phyloP scores from a whole-genome alignment of 2,797 vertebrate genomes.

The Acrossocheilus fasciatus region DNA sequence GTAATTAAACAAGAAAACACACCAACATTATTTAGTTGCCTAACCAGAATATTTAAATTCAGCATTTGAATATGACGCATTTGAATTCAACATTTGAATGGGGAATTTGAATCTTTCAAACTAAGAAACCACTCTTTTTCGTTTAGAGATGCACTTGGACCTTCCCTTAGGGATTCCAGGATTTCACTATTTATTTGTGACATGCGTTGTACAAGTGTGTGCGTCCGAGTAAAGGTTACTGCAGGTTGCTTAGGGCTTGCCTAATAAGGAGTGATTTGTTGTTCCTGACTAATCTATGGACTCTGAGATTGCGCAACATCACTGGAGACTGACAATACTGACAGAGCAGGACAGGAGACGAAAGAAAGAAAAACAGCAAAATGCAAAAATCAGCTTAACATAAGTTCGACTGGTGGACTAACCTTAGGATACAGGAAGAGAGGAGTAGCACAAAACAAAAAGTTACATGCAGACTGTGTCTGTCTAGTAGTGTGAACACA shows the following conservation, averaged over 20 bases:
- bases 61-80: slow-evolving; percentile 26
- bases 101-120: slow-evolving; percentile 40
- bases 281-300: slow-evolving; percentile 78
- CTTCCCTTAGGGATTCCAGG: background rate
- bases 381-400: slow-evolving; percentile 42
- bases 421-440: slow-evolving; percentile 52
- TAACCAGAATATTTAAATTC: slow-evolving; percentile 17
- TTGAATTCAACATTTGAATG: slow-evolving; percentile 41
- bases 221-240: slow-evolving; percentile 68
- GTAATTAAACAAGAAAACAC: background rate
- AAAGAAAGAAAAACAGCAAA: slow-evolving; percentile 21
- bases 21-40: background rate
- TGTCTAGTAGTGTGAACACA: background rate
- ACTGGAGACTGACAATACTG: slow-evolving; percentile 11
- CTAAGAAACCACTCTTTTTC: background rate
- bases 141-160: background rate
- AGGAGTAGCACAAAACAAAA: slow-evolving; percentile 35
- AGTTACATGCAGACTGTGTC: background rate
- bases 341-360: slow-evolving; percentile 30
- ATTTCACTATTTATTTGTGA: slow-evolving; percentile 25
- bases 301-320: slow-evolving; percentile 74
- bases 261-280: slow-evolving; percentile 72
- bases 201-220: background rate
- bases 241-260: slow-evolving; percentile 60
- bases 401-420: slow-evolving; percentile 38